phyloP scores from a whole-genome alignment of 2,113 vertebrate genomes.

The Casuarius casuarius region DNA sequence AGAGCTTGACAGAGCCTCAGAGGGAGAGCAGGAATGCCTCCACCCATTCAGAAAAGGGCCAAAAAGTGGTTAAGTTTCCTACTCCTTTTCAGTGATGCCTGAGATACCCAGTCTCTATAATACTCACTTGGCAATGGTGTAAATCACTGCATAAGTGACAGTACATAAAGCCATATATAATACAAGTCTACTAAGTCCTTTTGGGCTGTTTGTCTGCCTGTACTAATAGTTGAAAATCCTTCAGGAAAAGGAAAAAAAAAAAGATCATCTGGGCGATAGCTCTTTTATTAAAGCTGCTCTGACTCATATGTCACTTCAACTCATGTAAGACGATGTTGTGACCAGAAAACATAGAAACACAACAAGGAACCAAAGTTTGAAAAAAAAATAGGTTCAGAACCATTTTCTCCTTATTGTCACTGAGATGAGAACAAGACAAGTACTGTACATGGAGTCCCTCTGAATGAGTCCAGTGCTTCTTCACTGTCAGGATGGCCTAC shows the following conservation, averaged over 20 bases:
- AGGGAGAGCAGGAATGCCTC: background rate
- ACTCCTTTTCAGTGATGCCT: accelerated
- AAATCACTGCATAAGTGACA: background rate
- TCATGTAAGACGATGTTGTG: background rate
- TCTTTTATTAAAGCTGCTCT: background rate
- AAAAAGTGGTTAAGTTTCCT: accelerated
- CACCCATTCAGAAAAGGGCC: background rate
- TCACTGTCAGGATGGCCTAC: background rate
- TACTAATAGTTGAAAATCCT: background rate
- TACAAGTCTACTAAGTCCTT: background rate
- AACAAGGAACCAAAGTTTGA: background rate
- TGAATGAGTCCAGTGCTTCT: background rate
- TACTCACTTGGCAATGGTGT: background rate
- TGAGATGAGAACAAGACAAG: background rate
- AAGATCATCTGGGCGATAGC: background rate
- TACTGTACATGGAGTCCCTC: background rate
- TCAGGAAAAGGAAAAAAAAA: background rate
- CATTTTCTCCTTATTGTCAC: background rate
- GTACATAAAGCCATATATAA: background rate
- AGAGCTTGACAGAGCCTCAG: too few relatives aligned
- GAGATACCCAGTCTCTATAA: background rate
- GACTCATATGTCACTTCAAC: background rate
- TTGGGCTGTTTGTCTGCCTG: background rate
- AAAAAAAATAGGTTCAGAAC: background rate
- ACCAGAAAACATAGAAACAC: background rate